Base-by-base conservation (phyloP, 1,140 invertebrate genomes). In the Drosophila nigrodunni region DNA sequence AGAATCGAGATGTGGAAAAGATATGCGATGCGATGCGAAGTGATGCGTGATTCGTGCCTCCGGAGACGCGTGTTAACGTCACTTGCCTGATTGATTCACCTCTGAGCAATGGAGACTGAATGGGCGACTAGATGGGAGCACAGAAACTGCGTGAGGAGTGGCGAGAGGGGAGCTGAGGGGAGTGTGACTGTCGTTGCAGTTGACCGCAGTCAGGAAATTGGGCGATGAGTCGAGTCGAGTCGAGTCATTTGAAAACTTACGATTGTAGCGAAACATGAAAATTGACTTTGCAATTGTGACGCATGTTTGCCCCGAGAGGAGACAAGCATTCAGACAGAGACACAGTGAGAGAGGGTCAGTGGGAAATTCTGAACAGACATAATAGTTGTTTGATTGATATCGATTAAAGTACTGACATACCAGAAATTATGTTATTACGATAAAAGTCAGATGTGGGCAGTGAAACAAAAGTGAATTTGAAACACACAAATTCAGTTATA, bases 51-150 rank as follows among this genome's bases (percentile, higher is more conserved):
- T 71, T 71, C 59, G 18, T 71, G 59, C 50, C 68, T 62, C 41
- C 37, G 59, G 49, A 71, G 68, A 55, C 50, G 68, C 66, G 66
- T 69, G 66, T 69, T 69, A 69, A 43, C 46, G 57, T 60, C 44
- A 49, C 15, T 15, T 35, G 68, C 49, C 68, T 47, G 68, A 71
- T 71, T 71, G 59, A 71, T 55, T 62, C 50, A 62, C 59, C 39
- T 55, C 30, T 30, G 25, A 55, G 52, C n/a, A 35, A 37, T 15
- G 15, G 34, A 10, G 59, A 43, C 10, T 6, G 25, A 30, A 13
- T 43, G n/a, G 41, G 41, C n/a, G 41, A 43, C 11, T 43, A 30
- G 41, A 43, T 43, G 39, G 49, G 47, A 62, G 11, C 37, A 37
- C 21, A 37, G 47, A 30, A 3, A n/a, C 10, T 9, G 59, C 11